phyloP scores from a whole-genome alignment of 2,113 vertebrate species.

The Tautogolabrus adspersus region DNA sequence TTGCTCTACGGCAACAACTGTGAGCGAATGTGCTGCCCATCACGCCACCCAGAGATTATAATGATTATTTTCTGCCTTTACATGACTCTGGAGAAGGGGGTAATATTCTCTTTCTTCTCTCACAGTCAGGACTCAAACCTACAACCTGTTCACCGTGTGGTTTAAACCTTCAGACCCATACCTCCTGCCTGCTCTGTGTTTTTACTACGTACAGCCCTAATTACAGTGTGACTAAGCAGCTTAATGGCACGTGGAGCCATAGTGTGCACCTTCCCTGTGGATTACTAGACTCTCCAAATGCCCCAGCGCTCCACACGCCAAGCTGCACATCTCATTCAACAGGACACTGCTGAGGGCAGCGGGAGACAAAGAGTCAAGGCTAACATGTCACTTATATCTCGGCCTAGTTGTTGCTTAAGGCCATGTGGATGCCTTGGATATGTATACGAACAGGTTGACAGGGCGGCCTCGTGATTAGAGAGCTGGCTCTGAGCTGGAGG shows the following conservation, averaged over 20 bases:
- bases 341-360: slow-evolving; percentile 16
- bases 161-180: slow-evolving; percentile 25
- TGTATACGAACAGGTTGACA: slow-evolving; percentile 38
- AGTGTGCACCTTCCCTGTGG: slow-evolving; percentile 74
- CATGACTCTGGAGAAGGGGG: slow-evolving; percentile 12
- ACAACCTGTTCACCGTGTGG: background rate
- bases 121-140: slow-evolving; percentile 9
- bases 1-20: background rate
- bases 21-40: slow-evolving; percentile 5
- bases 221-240: slow-evolving; percentile 82
- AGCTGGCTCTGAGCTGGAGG: slow-evolving; percentile 36
- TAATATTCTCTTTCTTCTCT: background rate
- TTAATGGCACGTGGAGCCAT: slow-evolving; percentile 83
- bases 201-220: slow-evolving; percentile 79
- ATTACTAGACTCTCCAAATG: slow-evolving; percentile 69
- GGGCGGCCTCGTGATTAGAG: slow-evolving; percentile 44
- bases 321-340: slow-evolving; percentile 56
- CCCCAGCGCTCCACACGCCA: slow-evolving; percentile 41
- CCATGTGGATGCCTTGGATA: slow-evolving; percentile 2
- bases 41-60: slow-evolving; percentile 13
- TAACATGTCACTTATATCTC: slow-evolving; percentile 37
- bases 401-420: slow-evolving; percentile 31
- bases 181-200: slow-evolving; percentile 58
- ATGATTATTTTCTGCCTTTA: slow-evolving; percentile 11
- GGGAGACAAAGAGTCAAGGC: slow-evolving; percentile 35